These are phyloP conservation scores for Syndactyla subalaris DNA, from an alignment of 2,797 vertebrate species.

Conservation along the genomic window DNA sequence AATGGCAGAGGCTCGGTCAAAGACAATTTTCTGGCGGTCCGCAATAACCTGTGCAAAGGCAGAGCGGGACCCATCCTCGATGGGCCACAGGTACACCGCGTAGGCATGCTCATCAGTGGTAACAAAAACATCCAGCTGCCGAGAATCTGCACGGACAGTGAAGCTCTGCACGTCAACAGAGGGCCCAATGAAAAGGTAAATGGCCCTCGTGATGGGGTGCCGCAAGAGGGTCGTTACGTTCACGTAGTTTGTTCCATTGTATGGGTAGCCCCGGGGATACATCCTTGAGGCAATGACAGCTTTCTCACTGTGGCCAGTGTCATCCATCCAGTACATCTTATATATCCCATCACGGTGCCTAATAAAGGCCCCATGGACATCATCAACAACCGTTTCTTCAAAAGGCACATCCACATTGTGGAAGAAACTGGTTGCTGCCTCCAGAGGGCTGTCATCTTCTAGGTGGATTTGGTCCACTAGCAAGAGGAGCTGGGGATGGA, in stretches of 20 bases:
- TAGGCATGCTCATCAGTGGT: slow-evolving; percentile 88
- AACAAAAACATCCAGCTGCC: slow-evolving; percentile 88
- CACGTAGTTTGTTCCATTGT: slow-evolving; percentile 94
- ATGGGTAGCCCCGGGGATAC: slow-evolving; percentile 91
- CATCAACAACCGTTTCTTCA: slow-evolving; percentile 81
- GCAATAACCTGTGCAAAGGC: slow-evolving; percentile 89
- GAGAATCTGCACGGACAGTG: slow-evolving; percentile 86
- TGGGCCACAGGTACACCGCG: slow-evolving; percentile 85
- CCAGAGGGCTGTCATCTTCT: slow-evolving; percentile 83
- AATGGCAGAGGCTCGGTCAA: slow-evolving; percentile 79
- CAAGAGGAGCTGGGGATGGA: slow-evolving; percentile 94
- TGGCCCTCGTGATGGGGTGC: slow-evolving; percentile 86
- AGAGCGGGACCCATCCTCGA: slow-evolving; percentile 80
- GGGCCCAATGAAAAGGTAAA: slow-evolving; percentile 93
- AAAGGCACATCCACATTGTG: slow-evolving; percentile 95
- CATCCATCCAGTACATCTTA: slow-evolving; percentile 98
- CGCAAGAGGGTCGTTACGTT: slow-evolving; percentile 91
- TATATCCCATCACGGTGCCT: slow-evolving; percentile 85
- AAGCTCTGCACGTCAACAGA: slow-evolving; percentile 90
- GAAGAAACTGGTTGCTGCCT: slow-evolving; percentile 90
- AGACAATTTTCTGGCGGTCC: slow-evolving; percentile 88
- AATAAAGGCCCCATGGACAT: slow-evolving; percentile 88
- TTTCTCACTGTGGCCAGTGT: slow-evolving; percentile 88
- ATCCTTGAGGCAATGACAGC: slow-evolving; percentile 84
- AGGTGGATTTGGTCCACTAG: slow-evolving; percentile 92